phyloP scores from a whole-genome alignment of 2,888 invertebrate genomes.

The Smittia sp. region DNA sequence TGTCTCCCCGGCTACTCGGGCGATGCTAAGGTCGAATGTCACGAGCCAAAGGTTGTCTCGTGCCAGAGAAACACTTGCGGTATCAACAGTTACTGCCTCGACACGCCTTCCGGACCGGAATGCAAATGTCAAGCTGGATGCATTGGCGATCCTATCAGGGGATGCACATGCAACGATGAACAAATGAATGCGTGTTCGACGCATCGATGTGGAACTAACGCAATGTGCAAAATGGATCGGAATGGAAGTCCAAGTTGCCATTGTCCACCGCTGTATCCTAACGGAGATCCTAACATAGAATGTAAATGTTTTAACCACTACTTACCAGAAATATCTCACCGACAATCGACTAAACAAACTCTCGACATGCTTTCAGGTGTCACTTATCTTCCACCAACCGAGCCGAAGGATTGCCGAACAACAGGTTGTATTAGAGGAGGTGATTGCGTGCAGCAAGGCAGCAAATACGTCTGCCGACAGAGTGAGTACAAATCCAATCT shows the following conservation, averaged over 20 bases:
- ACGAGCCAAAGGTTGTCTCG: conserved; percentile 65
- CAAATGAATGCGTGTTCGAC: conserved; percentile 72
- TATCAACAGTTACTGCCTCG: conserved; percentile 75
- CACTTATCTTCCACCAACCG: conserved; percentile 47
- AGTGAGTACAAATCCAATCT: conserved; percentile 49
- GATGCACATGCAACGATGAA: conserved; percentile 71
- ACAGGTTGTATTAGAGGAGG: conserved; percentile 75
- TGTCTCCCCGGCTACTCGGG: conserved; percentile 74
- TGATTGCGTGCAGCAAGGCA: conserved; percentile 80
- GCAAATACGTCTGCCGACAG: conserved; percentile 65
- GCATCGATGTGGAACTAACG: conserved; percentile 77
- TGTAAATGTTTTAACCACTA: conserved; percentile 56
- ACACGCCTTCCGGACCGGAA: conserved; percentile 73
- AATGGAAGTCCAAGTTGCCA: conserved; percentile 73
- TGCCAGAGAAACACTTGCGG: conserved; percentile 83
- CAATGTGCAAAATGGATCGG: conserved; percentile 70
- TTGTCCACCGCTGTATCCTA: conserved; percentile 77
- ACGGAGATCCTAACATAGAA: conserved; percentile 80
- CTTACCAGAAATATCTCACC: conserved; percentile 1
- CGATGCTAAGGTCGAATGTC: conserved; percentile 67
- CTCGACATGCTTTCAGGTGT: background rate
- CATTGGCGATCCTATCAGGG: conserved; percentile 75
- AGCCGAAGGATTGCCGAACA: conserved; percentile 74
- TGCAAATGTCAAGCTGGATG: conserved; percentile 79
- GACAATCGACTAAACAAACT: conserved; percentile 1